Percentiles rank a stretch among this genome's conserved stretches.
Evolutionary conservation across 2,113 vertebrate genomes (phyloP).

Genomic region (Dipodomys merriami): DNA sequence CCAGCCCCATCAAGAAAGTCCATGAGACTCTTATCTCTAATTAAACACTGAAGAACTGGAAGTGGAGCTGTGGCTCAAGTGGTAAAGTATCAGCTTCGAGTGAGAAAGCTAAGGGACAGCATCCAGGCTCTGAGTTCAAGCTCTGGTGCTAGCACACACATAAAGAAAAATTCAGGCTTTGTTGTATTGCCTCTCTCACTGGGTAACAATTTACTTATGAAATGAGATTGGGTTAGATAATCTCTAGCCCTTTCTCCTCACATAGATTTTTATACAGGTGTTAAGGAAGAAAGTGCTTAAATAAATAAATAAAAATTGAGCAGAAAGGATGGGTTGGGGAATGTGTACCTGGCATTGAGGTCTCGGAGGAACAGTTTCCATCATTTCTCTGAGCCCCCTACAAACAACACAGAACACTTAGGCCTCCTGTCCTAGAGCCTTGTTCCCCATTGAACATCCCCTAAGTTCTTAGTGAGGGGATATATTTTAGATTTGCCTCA

Average conservation of each 20-base stretch:
- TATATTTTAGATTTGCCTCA: slow-evolving; percentile 9
- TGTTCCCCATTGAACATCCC: not conserved
- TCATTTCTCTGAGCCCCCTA: not conserved
- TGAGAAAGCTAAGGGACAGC: no score
- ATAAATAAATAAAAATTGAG: not conserved
- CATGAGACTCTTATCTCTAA: no score
- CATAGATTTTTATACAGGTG: not conserved
- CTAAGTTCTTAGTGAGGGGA: not conserved
- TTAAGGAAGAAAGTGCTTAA: not conserved
- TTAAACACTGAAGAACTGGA: no score
- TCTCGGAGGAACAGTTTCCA: not conserved
- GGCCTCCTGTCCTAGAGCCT: not conserved
- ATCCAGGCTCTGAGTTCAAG: no score
- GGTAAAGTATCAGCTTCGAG: no score
- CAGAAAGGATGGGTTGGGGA: not conserved
- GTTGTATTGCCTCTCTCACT: not conserved
- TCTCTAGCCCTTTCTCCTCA: not conserved
- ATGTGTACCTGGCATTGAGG: not conserved
- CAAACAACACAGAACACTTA: slow-evolving; percentile 41
- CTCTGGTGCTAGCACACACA: no score
- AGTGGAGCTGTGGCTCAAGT: no score
- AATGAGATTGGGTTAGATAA: not conserved
- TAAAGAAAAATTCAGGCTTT: not conserved
- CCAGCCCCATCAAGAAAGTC: no score
- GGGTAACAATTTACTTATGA: not conserved